Evolutionary conservation across 2,797 vertebrate genomes (phyloP), one percentile per base, ranked within the genome.

Genomic region (Coilia nasus): DNA sequence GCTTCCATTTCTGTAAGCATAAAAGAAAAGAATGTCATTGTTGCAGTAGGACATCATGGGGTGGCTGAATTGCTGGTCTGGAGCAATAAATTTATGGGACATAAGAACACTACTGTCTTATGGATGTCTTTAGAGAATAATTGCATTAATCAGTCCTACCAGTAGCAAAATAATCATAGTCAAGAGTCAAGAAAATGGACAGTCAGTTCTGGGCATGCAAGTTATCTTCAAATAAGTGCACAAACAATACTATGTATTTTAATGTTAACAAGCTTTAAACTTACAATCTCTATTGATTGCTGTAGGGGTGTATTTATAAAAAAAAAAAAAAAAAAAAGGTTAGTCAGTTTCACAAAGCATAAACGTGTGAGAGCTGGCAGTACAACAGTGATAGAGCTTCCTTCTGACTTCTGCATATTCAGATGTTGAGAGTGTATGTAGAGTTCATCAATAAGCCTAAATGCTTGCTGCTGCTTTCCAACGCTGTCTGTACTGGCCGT

Each of bases 1-100:
- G 25, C 14, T 44, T 41, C 41, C 7, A 6, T 78, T 78, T 78
- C 31, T 44, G 12, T 78, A 78, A 21, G 7, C 35, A 19, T 35
- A 78, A 78, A 78, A 14, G 41, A 78, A 78, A 44, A 44, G 71
- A 78, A 78, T 78, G 71, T 78, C 17, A 78, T 44, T 44, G 71
- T 44, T 41, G 71, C 35, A 9, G 71, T 78, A 17, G 0, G 7
- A 44, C 17, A 78, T 44, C 28, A 75, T 11, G 2, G 19, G 35
- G 1, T 21, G 31, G 31, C 19, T 6, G 44, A 21, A 9, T 44
- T 12, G 35, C 35, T 35, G 19, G 31, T 41, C 15, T 17, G 19
- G 31, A 44, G 71, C 71, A 78, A 78, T 78, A 78, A 1, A 78
- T 9, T 78, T 21, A 17, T 78, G 71, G 2, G 21, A 41, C 71